These are phyloP conservation scores for Sebastes paucispinis DNA, from an alignment of 2,797 vertebrate genomes.

Conservation along the genomic window DNA sequence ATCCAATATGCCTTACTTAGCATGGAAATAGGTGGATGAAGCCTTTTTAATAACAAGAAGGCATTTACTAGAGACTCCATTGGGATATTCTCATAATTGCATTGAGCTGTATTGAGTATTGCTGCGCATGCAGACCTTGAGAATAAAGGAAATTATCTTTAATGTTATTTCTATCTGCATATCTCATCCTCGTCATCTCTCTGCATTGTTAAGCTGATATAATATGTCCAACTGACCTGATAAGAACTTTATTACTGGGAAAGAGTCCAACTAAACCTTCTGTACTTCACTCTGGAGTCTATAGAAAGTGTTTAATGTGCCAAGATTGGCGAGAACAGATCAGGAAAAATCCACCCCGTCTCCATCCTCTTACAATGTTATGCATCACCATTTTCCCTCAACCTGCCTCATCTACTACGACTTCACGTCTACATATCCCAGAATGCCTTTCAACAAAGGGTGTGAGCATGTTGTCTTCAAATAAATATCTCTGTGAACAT, in stretches of 20 bases:
- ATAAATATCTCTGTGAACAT: constrained; percentile 34
- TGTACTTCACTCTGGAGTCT: not conserved
- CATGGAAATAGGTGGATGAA: constrained; percentile 35
- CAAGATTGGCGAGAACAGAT: not conserved
- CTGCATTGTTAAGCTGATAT: constrained; percentile 7
- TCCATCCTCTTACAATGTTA: not conserved
- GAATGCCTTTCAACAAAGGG: constrained; percentile 13
- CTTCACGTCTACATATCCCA: constrained; percentile 11
- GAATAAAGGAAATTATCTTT: constrained; percentile 23
- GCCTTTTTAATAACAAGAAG: constrained; percentile 15
- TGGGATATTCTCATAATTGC: constrained; percentile 29
- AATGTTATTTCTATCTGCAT: constrained; percentile 10
- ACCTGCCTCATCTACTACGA: not conserved
- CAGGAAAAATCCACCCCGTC: not conserved
- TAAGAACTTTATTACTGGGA: constrained; percentile 6
- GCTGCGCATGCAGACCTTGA: not conserved
- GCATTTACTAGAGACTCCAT: constrained; percentile 18
- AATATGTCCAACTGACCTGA: constrained; percentile 9
- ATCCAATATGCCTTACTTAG: constrained; percentile 24
- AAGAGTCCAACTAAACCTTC: constrained; percentile 3
- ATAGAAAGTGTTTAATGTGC: not conserved
- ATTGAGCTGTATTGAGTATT: not conserved
- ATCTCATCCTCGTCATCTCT: not conserved
- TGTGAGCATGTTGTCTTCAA: constrained; percentile 8
- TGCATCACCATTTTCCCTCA: not conserved